A percentile compares a stretch with the other conserved stretches of the same genome.
phyloP scores from a whole-genome alignment of 2,113 vertebrate species.

The Cheirogaleus medius region DNA sequence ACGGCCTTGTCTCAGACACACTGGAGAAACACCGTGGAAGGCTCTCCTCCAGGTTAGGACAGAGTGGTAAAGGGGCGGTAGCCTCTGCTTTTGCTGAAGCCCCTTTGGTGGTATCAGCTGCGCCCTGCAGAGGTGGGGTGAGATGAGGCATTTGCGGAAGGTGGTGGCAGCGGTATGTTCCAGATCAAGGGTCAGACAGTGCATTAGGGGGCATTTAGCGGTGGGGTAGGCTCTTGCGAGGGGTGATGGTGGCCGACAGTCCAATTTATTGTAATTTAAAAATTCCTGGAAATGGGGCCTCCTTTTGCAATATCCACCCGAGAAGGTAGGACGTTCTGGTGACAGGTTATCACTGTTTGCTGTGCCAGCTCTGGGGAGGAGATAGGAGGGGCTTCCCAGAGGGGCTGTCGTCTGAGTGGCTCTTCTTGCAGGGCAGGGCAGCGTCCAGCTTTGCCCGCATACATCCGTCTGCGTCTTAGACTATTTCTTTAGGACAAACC shows the following conservation, averaged over 20 bases:
- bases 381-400: background rate
- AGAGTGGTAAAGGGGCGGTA: accelerated
- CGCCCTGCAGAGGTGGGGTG: background rate
- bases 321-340: background rate
- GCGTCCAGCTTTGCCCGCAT: background rate
- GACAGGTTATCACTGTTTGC: background rate
- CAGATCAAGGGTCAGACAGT: too few species aligned
- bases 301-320: background rate
- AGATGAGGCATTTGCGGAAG: background rate
- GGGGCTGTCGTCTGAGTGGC: background rate
- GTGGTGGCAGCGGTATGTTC: background rate
- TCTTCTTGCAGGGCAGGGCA: background rate
- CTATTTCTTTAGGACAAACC: background rate
- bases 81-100: background rate
- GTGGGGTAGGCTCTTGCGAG: background rate
- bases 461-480: background rate
- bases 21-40: background rate
- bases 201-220: background rate
- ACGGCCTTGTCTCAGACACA: background rate
- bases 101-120: background rate
- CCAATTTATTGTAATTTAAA: background rate
- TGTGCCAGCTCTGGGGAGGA: background rate
- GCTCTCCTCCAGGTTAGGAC: background rate
- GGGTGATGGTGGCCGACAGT: too few species aligned
- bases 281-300: background rate